Evolutionary conservation across 2,113 vertebrate genomes (phyloP), one percentile per base, ranked within the genome.

Genomic region (Megalops atlanticus): DNA sequence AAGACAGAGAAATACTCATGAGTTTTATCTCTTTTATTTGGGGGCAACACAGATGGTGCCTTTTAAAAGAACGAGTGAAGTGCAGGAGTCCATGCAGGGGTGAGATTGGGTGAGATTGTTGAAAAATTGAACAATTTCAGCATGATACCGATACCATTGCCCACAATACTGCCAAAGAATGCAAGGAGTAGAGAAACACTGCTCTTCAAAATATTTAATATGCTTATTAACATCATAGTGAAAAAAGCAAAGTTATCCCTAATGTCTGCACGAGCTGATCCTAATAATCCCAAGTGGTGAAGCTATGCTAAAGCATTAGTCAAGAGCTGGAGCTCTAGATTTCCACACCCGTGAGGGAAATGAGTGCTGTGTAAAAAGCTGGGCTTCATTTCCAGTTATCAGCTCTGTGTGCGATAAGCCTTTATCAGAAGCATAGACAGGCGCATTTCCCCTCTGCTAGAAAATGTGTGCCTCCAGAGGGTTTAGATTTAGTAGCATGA

Each of bases 371-470:
- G 58, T 64, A n/a, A n/a, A 64, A 64, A 31, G 58, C 2, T 31
- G 58, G 58, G 58, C 58, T 64, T 64, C 58, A 31, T 64, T 64
- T 64, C 58, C n/a, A 24, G 58, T 64, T 64, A 64, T 64, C 58
- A 2, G 24, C 58, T 31, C 27, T 1, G 58, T 2, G n/a, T 8
- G 6, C 4, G 58, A 64, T 64, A 31, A 64, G 58, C 24, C n/a
- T 64, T 64, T 31, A 64, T 64, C 58, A 10, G 58, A 64, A n/a
- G 18, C 31, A 31, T n/a, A 64, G 58, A 15, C 58, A 64, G 24
- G 58, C 58, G 24, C 58, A 64, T n/a, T 64, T 8, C n/a, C 31
- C 58, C n/a, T n/a, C 24, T 24, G n/a, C 58, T 64, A n/a, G 18
- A 64, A 24, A 64, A 64, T 24, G 31, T 64, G 12, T 10, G n/a